Evolutionary conservation across 2,797 vertebrate genomes (phyloP).

Genomic region (Paguma larvata): DNA sequence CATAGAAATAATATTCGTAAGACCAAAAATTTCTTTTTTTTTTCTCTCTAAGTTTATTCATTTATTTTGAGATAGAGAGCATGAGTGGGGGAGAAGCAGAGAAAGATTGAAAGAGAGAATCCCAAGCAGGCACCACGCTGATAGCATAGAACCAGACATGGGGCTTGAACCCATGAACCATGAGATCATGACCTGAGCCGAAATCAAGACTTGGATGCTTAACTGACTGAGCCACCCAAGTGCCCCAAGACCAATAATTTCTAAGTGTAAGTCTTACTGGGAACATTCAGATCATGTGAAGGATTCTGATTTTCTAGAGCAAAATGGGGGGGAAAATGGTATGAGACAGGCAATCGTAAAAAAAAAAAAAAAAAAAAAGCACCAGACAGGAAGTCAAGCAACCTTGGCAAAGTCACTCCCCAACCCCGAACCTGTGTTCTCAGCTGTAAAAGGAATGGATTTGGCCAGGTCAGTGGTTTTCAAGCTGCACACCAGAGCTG

Average conservation of each 20-base stretch:
- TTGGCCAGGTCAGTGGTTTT: not conserved
- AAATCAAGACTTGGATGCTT: too few relatives aligned
- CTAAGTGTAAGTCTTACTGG: constrained; percentile 15
- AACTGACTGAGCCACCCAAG: too few relatives aligned
- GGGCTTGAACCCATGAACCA: too few relatives aligned
- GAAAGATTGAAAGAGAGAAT: too few relatives aligned
- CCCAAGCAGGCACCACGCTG: too few relatives aligned
- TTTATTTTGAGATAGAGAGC: too few relatives aligned
- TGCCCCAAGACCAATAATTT: not conserved
- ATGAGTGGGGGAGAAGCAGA: too few relatives aligned
- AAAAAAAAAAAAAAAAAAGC: not conserved
- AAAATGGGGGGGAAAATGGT: not conserved
- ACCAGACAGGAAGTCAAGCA: not conserved
- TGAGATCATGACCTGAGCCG: too few relatives aligned
- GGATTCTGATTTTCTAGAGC: constrained; percentile 46
- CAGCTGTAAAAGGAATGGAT: not conserved
- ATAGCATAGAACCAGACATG: too few relatives aligned
- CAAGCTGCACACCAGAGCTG: not conserved
- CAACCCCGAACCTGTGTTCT: not conserved
- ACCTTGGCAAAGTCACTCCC: constrained; percentile 25
- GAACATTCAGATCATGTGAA: constrained; percentile 22
- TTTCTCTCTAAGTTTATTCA: too few relatives aligned
- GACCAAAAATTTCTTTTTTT: not conserved
- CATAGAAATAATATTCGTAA: not conserved
- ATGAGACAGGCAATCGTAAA: not conserved